Evolutionary conservation across 2,888 invertebrate genomes (phyloP), one percentile per base, ranked within the genome.

Genomic region (Clusia tigrina): DNA sequence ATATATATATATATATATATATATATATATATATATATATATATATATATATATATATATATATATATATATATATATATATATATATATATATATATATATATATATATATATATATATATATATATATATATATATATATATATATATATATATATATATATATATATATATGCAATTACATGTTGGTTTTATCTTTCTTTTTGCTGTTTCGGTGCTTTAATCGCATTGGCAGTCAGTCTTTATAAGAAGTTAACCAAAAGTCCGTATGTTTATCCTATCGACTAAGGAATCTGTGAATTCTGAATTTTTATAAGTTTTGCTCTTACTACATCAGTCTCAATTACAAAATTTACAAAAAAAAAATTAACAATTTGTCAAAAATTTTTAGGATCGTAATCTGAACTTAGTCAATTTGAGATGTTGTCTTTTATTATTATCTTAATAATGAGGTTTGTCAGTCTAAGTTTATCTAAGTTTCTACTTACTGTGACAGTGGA

Each of bases 201-300:
- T n/a, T n/a, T n/a, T n/a, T n/a, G n/a, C n/a, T n/a, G 42, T 54
- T 62, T 48, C 32, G 48, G 48, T 48, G 22, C 3, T 67, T 62
- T 69, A 65, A 65, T 71, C 64, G 67, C 73, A 74, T 78, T 77
- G 74, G 77, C 78, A 76, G 74, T 78, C 78, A 78, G 78, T 78
- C 78, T 78, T 78, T 69, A 68, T 74, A 70, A 71, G 75, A 72
- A 73, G 71, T 76, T 78, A 78, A 77, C 78, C 74, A 76, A 78
- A 76, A 76, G 76, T 75, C 74, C 71, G 74, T 73, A 67, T 64
- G 65, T 63, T 66, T 65, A 63, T 52, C 46, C 60, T 57, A 26
- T 58, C 59, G 60, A 57, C 62, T 61, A 68, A 62, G 58, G 63
- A 22, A 2, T 48, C 6, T 22, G 22, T 12, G 32, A 61, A 26